A percentile compares a stretch with the other conserved stretches of the same genome.
Evolutionary conservation across 2,888 invertebrate species (phyloP).

Genomic region (Serrognathus titanus): DNA sequence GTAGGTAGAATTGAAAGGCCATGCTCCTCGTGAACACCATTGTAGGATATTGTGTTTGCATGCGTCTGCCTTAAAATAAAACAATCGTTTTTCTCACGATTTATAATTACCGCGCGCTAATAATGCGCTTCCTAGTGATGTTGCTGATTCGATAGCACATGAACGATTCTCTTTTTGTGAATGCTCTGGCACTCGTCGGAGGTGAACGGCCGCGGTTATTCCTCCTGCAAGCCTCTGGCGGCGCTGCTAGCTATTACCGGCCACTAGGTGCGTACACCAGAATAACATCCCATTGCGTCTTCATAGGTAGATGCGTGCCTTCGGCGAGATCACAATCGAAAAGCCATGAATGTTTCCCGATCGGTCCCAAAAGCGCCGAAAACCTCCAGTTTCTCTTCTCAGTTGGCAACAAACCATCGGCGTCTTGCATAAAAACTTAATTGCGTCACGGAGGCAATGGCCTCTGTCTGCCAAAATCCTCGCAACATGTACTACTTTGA

Average conservation of each 20-base stretch:
- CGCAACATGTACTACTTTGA: not conserved
- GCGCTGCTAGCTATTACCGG: constrained; percentile 36
- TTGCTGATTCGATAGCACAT: constrained; percentile 38
- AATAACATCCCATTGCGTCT: not conserved
- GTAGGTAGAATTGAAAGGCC: too few relatives aligned
- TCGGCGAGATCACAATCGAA: not conserved
- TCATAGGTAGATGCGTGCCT: too few relatives aligned
- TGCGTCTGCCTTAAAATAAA: constrained; percentile 1
- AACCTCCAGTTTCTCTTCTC: not conserved
- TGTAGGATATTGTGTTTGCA: not conserved
- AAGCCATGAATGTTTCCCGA: constrained; percentile 1
- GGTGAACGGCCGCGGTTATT: constrained; percentile 48
- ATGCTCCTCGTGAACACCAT: too few relatives aligned
- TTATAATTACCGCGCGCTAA: constrained; percentile 43
- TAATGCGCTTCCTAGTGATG: constrained; percentile 45
- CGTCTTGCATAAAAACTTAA: constrained; percentile 21
- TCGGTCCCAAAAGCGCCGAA: constrained; percentile 10
- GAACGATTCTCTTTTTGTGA: constrained; percentile 41
- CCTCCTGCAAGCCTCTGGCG: constrained; percentile 38
- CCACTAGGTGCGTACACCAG: constrained; percentile 21
- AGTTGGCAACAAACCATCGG: constrained; percentile 1
- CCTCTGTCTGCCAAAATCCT: constrained; percentile 16
- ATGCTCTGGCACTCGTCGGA: constrained; percentile 37
- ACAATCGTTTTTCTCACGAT: constrained; percentile 38
- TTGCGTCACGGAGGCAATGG: constrained; percentile 28